phyloP scores from a whole-genome alignment of 2,113 vertebrate species.

The Tychaedon coryphoeus region DNA sequence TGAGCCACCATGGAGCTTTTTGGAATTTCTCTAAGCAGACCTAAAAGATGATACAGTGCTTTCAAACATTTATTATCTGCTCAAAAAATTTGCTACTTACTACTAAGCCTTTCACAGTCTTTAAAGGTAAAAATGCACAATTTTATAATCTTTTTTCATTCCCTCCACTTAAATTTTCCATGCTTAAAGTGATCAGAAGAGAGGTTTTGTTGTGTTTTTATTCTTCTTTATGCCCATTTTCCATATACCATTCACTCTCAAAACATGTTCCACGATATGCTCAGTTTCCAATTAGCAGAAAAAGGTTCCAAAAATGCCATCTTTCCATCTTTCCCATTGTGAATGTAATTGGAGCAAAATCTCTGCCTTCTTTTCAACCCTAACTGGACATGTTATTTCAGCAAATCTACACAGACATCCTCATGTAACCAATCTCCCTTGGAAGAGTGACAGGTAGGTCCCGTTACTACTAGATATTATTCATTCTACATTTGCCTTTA shows the following conservation, averaged over 20 bases:
- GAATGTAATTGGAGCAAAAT: not conserved
- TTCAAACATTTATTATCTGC: not conserved
- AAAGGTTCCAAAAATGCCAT: not conserved
- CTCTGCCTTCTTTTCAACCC: not conserved
- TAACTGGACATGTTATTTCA: not conserved
- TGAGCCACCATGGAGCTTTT: not conserved
- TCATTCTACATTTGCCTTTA: not conserved
- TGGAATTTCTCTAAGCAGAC: not conserved
- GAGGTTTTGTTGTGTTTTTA: not conserved
- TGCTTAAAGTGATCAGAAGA: not conserved
- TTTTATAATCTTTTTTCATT: not conserved
- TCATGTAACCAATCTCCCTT: not conserved
- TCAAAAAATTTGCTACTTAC: not conserved
- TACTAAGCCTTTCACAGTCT: not conserved
- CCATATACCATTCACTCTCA: not conserved
- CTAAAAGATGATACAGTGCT: not conserved
- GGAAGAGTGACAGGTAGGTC: not conserved
- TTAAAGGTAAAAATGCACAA: not conserved
- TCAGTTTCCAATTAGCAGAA: not conserved
- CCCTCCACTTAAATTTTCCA: not conserved
- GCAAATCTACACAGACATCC: not conserved
- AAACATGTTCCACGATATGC: rapidly evolving
- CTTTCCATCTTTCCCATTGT: not conserved
- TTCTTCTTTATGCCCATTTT: not conserved
- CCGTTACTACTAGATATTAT: not conserved